Conservation (phyloP, 2,797 vertebrate species). For the Pitangus sulphuratus region DNA sequence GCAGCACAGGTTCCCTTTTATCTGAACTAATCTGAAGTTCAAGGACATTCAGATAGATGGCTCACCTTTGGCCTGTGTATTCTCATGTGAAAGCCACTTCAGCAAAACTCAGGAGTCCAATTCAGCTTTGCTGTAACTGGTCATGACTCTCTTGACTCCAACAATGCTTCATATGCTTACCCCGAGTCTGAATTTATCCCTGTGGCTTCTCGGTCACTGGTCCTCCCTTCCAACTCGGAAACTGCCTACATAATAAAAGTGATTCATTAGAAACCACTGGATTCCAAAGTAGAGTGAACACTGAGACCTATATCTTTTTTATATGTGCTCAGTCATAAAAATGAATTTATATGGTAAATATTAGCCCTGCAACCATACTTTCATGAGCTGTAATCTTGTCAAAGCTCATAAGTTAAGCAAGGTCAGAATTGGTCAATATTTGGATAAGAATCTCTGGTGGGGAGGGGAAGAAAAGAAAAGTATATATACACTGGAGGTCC, state of each 20-base stretch:
- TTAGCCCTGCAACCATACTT: constrained; percentile 53
- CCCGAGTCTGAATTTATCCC: constrained; percentile 62
- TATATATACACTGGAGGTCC: not conserved
- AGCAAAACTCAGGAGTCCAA: constrained; percentile 61
- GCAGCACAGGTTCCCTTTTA: constrained; percentile 13
- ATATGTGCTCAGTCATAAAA: constrained; percentile 76
- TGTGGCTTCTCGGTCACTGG: constrained; percentile 68
- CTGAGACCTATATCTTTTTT: constrained; percentile 70
- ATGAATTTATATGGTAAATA: constrained; percentile 69
- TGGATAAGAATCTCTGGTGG: not conserved
- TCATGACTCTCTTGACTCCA: constrained; percentile 60
- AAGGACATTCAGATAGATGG: constrained; percentile 47
- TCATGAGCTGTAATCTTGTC: constrained; percentile 58
- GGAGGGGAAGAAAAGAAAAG: not conserved
- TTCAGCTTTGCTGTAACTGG: constrained; percentile 62
- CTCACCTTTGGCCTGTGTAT: constrained; percentile 34
- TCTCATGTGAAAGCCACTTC: constrained; percentile 51
- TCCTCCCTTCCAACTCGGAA: constrained; percentile 68
- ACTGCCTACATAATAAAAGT: constrained; percentile 72
- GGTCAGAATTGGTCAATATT: constrained; percentile 63
- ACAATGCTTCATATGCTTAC: constrained; percentile 58
- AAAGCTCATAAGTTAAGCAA: constrained; percentile 49
- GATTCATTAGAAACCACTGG: constrained; percentile 76
- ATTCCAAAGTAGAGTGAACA: constrained; percentile 69
- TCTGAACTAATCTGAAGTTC: constrained; percentile 35